These are phyloP conservation scores for Galeruca laticollis DNA, from an alignment of 2,888 invertebrate genomes.

Conservation along the genomic window DNA sequence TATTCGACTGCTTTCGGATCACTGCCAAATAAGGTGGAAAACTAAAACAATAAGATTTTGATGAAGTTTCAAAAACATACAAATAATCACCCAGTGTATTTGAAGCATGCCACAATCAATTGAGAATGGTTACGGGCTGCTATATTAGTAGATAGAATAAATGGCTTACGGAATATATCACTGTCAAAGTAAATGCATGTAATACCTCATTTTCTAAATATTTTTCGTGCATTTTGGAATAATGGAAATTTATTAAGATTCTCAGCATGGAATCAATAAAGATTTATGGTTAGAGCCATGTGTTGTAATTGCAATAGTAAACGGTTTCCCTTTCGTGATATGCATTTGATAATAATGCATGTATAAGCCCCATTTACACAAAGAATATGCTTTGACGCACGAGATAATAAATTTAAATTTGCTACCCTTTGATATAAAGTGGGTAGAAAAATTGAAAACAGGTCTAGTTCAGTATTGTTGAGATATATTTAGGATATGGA, in stretches of 20 bases:
- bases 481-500: too few relatives aligned
- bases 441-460: neutral
- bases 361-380: neutral
- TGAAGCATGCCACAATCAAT: neutral
- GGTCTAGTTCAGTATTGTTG: neutral
- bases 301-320: slow-evolving; percentile 2
- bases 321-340: neutral
- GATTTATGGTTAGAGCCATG: neutral
- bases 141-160: neutral
- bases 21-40: too few relatives aligned
- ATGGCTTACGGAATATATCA: neutral
- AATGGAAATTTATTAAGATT: slow-evolving; percentile 3
- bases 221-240: neutral
- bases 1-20: too few relatives aligned
- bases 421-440: neutral
- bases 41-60: too few relatives aligned
- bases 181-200: neutral
- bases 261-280: neutral
- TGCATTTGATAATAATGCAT: neutral
- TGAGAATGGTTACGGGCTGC: too few relatives aligned
- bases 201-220: neutral
- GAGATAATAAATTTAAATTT: slow-evolving; percentile 2
- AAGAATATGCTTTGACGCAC: neutral
- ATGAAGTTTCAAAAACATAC: too few relatives aligned
- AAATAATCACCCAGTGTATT: neutral